Evolutionary conservation across 2,888 invertebrate genomes (phyloP), one percentile per base, ranked within the genome.

Genomic region (Melanostoma mellinum): DNA sequence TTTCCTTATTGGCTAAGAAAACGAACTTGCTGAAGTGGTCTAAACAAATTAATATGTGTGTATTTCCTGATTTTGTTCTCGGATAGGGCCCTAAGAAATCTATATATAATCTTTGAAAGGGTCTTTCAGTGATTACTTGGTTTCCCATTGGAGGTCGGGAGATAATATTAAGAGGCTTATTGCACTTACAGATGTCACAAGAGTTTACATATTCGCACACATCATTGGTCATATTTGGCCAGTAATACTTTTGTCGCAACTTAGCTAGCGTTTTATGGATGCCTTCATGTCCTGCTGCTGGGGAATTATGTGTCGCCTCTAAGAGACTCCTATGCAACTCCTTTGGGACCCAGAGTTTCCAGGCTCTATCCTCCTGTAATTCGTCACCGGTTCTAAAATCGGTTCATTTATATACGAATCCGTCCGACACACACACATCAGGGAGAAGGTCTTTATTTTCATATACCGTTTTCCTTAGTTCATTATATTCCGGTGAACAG

Each of bases 11-110:
- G 20, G 20, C 20, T 20, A 20, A 20, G 1, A 20, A 20, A 0
- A 60, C 48, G 40, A 74, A 85, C 65, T 86, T 80, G 0, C 80
- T 46, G 4, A 85, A 76, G 6, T 85, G 85, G 30, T 86, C 85
- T 2, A 86, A 9, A 0, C 85, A 81, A 3, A 77, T 33, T 56
- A 72, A 56, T 3, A 69, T 6, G 0, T 85, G 85, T 38, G 82
- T 86, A 38, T 77, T 77, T 0, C 85, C 84, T 8, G 81, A 81
- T 20, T 20, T 20, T 1, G 20, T 20, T 20, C 20, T 20, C 20
- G 20, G 20, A 20, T 20, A 20, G 20, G 20, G 20, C 20, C 20
- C 20, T 20, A 20, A 20, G 20, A 20, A 20, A 20, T 20, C 20
- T 20, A 20, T 71, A 10, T 84, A 84, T 0, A 82, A 4, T 40